Conservation (phyloP, 2,888 invertebrate species). For the Deilephila elpenor region DNA sequence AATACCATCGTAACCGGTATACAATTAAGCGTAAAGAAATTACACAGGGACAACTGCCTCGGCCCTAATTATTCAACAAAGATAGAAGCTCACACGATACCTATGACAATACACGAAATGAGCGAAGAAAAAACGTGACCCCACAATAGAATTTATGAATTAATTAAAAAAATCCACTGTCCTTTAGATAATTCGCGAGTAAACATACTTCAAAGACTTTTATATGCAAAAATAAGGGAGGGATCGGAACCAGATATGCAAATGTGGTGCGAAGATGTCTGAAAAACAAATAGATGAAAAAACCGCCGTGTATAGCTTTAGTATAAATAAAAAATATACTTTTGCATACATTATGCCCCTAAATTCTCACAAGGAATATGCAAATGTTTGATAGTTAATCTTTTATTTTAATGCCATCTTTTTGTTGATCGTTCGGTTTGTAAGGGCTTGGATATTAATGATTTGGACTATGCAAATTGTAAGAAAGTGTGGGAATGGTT, state of each 20-base stretch:
- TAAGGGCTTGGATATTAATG: conserved; percentile 75
- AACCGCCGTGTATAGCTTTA: conserved; percentile 77
- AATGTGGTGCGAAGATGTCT: conserved; percentile 81
- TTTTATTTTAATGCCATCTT: conserved; percentile 84
- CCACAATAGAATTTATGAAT: conserved; percentile 70
- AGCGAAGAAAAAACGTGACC: conserved; percentile 74
- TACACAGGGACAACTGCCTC: conserved; percentile 76
- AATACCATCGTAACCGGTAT: conserved; percentile 80
- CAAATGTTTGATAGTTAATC: conserved; percentile 76
- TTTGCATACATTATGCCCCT: conserved; percentile 66
- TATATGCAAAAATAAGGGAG: conserved; percentile 74
- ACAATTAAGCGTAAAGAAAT: conserved; percentile 79
- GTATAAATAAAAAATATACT: conserved; percentile 79
- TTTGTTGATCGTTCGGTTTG: conserved; percentile 72
- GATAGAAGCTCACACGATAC: conserved; percentile 68
- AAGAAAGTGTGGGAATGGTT: conserved; percentile 69
- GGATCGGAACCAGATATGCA: conserved; percentile 79
- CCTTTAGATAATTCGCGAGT: conserved; percentile 79
- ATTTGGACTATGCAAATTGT: conserved; percentile 76
- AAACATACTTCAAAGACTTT: conserved; percentile 67
- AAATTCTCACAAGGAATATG: conserved; percentile 80
- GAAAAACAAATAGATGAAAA: conserved; percentile 80
- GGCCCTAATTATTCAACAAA: conserved; percentile 79
- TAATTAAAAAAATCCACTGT: conserved; percentile 73
- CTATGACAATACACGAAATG: conserved; percentile 70